Percentiles rank a stretch among this genome's conserved stretches.
These are phyloP conservation scores for Orchesella flavescens DNA, from an alignment of 2,888 invertebrate species.

Conservation along the genomic window DNA sequence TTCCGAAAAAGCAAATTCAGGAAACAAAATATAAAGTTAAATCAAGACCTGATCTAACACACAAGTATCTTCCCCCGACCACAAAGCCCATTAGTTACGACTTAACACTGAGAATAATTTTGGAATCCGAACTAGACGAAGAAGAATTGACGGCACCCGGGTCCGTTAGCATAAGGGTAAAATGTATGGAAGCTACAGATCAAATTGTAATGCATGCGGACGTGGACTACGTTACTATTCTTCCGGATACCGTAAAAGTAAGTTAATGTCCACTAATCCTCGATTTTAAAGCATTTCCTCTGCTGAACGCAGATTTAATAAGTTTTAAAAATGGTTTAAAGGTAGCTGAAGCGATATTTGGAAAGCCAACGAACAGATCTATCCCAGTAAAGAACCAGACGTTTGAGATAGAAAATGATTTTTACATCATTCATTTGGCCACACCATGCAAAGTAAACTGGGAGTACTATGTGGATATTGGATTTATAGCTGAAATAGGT, in stretches of 20 bases:
- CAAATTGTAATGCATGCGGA: conserved; percentile 38
- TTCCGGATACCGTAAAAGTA: conserved; percentile 37
- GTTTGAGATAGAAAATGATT: conserved; percentile 34
- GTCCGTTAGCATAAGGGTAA: conserved; percentile 36
- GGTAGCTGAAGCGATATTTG: conserved; percentile 25
- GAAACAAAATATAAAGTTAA: conserved; percentile 10
- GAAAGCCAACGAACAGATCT: not conserved
- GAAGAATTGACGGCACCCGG: conserved; percentile 47
- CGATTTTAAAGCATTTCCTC: too few relatives aligned
- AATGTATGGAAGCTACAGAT: conserved; percentile 46
- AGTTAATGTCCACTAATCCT: not conserved
- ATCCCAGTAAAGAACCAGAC: conserved; percentile 44
- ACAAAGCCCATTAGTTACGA: conserved; percentile 21
- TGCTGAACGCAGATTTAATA: too few relatives aligned
- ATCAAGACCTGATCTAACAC: not conserved
- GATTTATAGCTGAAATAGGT: conserved; percentile 42
- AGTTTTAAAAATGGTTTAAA: not conserved
- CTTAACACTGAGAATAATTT: conserved; percentile 20
- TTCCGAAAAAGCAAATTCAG: conserved; percentile 18
- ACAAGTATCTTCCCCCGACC: conserved; percentile 32
- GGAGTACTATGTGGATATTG: conserved; percentile 36
- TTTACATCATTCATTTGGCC: conserved; percentile 42
- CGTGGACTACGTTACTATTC: conserved; percentile 26
- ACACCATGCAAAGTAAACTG: conserved; percentile 1
- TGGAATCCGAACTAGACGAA: conserved; percentile 36